Evolutionary conservation across 2,797 vertebrate genomes (phyloP), one percentile per base, ranked within the genome.

Genomic region (Sebastes cheni): DNA sequence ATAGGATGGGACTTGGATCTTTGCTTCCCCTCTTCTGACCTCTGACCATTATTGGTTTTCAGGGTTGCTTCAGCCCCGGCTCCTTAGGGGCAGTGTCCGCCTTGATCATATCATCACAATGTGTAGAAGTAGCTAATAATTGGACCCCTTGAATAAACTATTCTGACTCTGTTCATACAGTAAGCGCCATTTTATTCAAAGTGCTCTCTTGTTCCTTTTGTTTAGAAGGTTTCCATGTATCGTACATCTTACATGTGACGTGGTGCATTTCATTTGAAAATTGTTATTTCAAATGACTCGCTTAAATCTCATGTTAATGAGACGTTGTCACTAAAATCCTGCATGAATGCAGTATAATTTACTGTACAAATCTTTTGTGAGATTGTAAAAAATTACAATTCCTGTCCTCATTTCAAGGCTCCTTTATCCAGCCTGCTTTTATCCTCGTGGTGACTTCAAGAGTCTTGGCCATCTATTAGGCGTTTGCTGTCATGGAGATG

Each of bases 1-100:
- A 95, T 93, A 92, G 95, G 95, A 95, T 92, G 88, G 92, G 93
- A 94, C 94, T 95, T 95, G 94, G 94, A 96, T 96, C 95, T 94
- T 94, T 94, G 94, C 94, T 91, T 95, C 91, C 91, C 90, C 93
- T 93, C 80, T 77, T 69, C 85, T 92, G 93, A 95, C 96, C 95
- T 94, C 79, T 95, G 94, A 95, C 94, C 94, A 34, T 85, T 77
- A 86, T 91, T 93, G 93, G 93, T 95, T 95, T 95, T 94, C 91
- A 91, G 94, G 94, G 92, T 95, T 94, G 92, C 85, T 74, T 83
- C 89, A 86, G 84, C 88, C 79, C 72, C 16, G n/a, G 82, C 86
- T 95, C 90, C 93, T 95, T 88, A 81, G 87, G 92, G 93, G 83
- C 90, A 91, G 85, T 95, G 95, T 95, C 95, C 62, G 76, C 88